A percentile compares a stretch with the other conserved stretches of the same genome.
Evolutionary conservation across 2,113 vertebrate genomes (phyloP).

Genomic region (Bostrychus sinensis): DNA sequence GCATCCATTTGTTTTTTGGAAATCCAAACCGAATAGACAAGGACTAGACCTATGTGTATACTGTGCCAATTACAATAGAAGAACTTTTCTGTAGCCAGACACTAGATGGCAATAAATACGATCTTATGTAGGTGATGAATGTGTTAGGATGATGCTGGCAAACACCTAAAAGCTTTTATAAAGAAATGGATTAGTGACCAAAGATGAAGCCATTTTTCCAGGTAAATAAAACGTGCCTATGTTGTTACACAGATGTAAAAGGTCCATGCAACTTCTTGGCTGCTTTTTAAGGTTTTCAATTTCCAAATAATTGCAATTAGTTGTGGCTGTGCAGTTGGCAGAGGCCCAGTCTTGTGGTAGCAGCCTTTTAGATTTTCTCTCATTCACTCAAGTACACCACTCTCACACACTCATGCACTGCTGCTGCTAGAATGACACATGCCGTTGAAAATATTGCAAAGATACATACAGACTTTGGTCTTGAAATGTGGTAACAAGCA

Average conservation of each 20-base stretch:
- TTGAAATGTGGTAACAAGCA: background rate
- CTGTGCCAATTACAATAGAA: no score
- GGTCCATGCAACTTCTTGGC: background rate
- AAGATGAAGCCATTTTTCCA: background rate
- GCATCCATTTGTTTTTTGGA: no score
- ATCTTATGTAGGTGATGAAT: background rate
- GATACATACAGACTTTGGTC: background rate
- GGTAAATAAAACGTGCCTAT: background rate
- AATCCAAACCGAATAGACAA: no score
- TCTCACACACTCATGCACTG: background rate
- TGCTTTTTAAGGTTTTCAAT: background rate
- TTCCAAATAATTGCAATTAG: conserved; percentile 34
- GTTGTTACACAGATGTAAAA: background rate
- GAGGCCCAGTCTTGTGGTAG: background rate
- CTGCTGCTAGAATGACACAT: no score
- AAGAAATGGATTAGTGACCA: no score
- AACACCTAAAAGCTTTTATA: background rate
- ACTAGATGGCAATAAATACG: no score
- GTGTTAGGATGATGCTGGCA: background rate
- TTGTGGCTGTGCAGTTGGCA: conserved; percentile 20
- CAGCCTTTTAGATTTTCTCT: conserved; percentile 9
- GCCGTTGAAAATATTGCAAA: background rate
- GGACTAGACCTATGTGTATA: no score
- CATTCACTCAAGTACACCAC: background rate
- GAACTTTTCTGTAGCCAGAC: no score